Base-by-base conservation (phyloP, 2,888 invertebrate species). In the Muscina levida region DNA sequence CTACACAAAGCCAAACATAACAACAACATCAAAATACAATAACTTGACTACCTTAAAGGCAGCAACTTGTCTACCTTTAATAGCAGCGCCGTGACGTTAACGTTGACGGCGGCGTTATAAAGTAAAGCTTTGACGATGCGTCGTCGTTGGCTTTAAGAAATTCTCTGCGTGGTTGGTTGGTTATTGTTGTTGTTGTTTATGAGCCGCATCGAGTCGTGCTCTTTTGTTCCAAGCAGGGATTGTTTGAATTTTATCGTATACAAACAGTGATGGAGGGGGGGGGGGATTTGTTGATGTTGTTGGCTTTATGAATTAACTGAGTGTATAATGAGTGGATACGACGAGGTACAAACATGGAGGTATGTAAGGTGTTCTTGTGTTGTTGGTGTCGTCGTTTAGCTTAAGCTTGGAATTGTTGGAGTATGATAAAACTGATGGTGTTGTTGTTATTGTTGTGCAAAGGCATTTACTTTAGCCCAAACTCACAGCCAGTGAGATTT, bases 41-140 rank as follows among this genome's bases (percentile, higher is more conserved):
- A 74, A 81, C 74, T 72, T 77, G 81, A 81, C 81, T 77, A 77
- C 81, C 81, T 81, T 81, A 68, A 81, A 81, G 81, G 77, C 72
- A 75, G 67, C 72, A 67, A 77, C 77, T 44, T 65, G 81, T 77
- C 74, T 81, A 81, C 81, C 81, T 81, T 81, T 81, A 81, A 77
- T 62, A 48, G 46, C 81, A 81, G 81, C 71, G 26, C 44, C 13
- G 57, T 22, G 51, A 48, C 37, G 48, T 44, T 19, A 44, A 53
- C 62, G 72, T 15, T 31, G n/a, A 57, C 8, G 56, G 31, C 48
- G 37, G 22, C 56, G 24, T 31, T 72, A 48, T 24, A 31, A 15
- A 26, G 24, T 66, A 46, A 53, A 39, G 37, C 17, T 24, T 19
- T 24, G 44, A 57, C 37, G 67, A 51, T 56, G 17, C 24, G 22